Conservation (phyloP, 2,113 vertebrate species). For the Sphyrna mokarran region DNA sequence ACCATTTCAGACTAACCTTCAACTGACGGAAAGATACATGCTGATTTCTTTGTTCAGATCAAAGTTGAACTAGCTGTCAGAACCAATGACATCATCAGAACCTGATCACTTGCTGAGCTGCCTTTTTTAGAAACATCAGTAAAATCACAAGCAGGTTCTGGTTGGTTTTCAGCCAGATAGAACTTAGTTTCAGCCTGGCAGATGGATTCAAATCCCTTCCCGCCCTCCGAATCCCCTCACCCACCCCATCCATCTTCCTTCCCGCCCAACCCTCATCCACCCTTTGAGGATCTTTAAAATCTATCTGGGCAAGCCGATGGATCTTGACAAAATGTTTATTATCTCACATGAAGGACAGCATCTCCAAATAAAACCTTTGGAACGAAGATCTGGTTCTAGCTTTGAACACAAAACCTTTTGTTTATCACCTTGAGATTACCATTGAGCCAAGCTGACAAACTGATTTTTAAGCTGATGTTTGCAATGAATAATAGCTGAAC, state of each 20-base stretch:
- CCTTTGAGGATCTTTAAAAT: background rate
- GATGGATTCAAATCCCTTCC: background rate
- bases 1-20: background rate
- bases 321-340: too few relatives aligned
- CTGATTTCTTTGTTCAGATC: too few relatives aligned
- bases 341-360: background rate
- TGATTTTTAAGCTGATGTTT: background rate
- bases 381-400: too few relatives aligned
- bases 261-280: too few relatives aligned
- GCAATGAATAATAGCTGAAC: background rate
- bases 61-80: too few relatives aligned
- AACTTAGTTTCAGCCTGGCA: background rate
- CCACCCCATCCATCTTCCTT: too few relatives aligned
- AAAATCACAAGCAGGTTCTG: too few relatives aligned
- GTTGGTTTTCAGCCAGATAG: too few relatives aligned
- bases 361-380: background rate
- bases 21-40: background rate
- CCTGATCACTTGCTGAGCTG: too few relatives aligned
- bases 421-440: background rate
- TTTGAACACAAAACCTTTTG: background rate
- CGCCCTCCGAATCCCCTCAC: too few relatives aligned
- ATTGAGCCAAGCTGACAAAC: background rate
- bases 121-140: too few relatives aligned
- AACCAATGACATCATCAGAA: too few relatives aligned
- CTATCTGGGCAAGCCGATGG: background rate